Base-by-base conservation (phyloP, 2,797 vertebrate genomes). In the Gymnodraco acuticeps region DNA sequence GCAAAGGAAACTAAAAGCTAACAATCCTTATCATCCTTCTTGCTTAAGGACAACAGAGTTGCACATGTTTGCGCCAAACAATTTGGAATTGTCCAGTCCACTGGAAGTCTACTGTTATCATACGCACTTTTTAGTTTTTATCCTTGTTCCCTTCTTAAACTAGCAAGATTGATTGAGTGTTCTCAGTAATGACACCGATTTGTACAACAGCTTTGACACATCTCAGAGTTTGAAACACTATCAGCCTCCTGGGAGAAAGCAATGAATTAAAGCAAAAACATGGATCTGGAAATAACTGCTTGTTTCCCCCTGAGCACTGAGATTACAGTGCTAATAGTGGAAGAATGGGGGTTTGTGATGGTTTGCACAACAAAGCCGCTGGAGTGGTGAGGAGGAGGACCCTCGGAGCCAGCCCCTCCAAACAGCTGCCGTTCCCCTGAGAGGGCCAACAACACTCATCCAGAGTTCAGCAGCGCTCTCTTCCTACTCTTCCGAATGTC, bases 341-440 rank as follows among this genome's bases (percentile, higher is more conserved):
- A 80, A 65, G 81, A 89, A 81, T 81, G 80, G 74, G 66, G 17
- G 55, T 60, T 64, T 70, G 72, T 62, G 76, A 74, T 70, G 70
- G 70, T 80, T 77, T 91, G 85, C 85, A 76, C 85, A 92, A 92
- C 47, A 62, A 77, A 81, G 50, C 56, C 87, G 79, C 78, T 64
- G 42, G 76, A 74, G 75, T 58, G 56, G 17, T 48, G 82, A 78
- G 77, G 60, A 42, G 10, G 81, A 38, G 33, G 33, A 66, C 81
- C 71, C 64, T 53, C n/a, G 41, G 78, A 82, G 61, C 48, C 33
- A 62, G 27, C 70, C 73, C 75, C 66, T 85, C 70, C 76, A 76
- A 86, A 80, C 91, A 93, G 85, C 88, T 91, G 89, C 73, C 16
- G 33, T 20, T 77, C 75, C 64, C 77, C 78, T 10, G 20, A 41